Percentiles rank a stretch among this genome's conserved stretches.
These are phyloP conservation scores for Zenarchopterus dispar DNA, from an alignment of 2,797 vertebrate species.

Conservation along the genomic window DNA sequence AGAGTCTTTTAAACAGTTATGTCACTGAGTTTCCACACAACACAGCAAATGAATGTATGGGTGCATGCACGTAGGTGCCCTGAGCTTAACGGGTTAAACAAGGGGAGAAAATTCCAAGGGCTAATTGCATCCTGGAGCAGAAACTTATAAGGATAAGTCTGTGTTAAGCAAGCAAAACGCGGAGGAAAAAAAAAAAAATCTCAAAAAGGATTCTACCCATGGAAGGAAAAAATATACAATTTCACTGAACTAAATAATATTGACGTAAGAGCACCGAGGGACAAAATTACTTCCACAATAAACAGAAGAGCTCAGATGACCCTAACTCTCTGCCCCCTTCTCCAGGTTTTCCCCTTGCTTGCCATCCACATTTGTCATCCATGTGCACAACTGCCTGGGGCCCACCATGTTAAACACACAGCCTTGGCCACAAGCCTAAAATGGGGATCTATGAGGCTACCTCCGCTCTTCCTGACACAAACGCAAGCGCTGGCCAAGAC, in stretches of 20 bases:
- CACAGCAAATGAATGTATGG: constrained; percentile 46
- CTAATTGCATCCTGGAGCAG: constrained; percentile 35
- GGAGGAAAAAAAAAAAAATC: constrained; percentile 28
- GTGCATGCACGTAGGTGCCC: constrained; percentile 51
- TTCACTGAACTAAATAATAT: constrained; percentile 58
- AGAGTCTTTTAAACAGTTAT: constrained; percentile 76
- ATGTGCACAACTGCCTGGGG: constrained; percentile 53
- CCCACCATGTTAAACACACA: constrained; percentile 68
- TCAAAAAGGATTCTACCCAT: constrained; percentile 58
- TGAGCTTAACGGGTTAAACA: constrained; percentile 43
- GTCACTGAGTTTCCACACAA: constrained; percentile 77
- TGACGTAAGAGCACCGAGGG: constrained; percentile 47
- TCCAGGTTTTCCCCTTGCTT: constrained; percentile 38
- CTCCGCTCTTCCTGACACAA: constrained; percentile 71
- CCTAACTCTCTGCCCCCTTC: constrained; percentile 47
- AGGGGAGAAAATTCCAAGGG: constrained; percentile 45
- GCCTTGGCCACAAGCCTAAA: constrained; percentile 71
- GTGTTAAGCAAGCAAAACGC: neutral
- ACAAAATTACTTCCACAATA: constrained; percentile 69
- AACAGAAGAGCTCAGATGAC: constrained; percentile 54
- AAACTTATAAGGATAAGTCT: constrained; percentile 68
- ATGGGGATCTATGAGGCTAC: constrained; percentile 74
- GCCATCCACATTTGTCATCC: constrained; percentile 53
- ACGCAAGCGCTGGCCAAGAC: constrained; percentile 62
- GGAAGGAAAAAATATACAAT: constrained; percentile 64